Percentiles rank a stretch among this genome's conserved stretches.
These are phyloP conservation scores for Actinernus sp. DNA, from an alignment of 92 coral and sea anemone genomes.

Conservation along the genomic window DNA sequence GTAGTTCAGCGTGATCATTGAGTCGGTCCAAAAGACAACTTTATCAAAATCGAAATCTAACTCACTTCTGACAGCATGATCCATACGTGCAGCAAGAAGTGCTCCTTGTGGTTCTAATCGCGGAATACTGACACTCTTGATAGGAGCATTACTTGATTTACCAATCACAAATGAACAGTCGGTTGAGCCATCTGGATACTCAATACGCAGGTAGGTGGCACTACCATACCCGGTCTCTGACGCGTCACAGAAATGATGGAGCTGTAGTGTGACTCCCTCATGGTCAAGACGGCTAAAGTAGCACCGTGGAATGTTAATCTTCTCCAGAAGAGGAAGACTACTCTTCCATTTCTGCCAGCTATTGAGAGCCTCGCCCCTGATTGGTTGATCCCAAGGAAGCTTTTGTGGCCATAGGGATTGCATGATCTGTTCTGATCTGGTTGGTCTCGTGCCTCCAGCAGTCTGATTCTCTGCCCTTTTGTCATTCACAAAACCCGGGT, in stretches of 20 bases:
- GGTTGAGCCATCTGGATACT: conserved; percentile 29
- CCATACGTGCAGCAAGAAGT: conserved; percentile 52
- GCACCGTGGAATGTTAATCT: too few species aligned
- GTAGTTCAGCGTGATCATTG: conserved; percentile 61
- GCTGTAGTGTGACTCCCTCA: conserved; percentile 18
- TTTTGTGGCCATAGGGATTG: conserved; percentile 71
- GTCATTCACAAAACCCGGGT: too few species aligned
- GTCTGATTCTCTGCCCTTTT: too few species aligned
- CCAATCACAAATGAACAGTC: conserved; percentile 69
- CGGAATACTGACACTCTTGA: conserved; percentile 56
- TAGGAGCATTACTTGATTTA: conserved; percentile 68
- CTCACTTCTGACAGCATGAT: conserved; percentile 35
- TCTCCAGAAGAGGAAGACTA: too few species aligned
- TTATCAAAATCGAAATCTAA: conserved; percentile 37
- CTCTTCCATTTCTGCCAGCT: too few species aligned
- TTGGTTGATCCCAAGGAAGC: conserved; percentile 57
- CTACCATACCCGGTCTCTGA: conserved; percentile 61
- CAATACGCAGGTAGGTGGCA: conserved; percentile 51
- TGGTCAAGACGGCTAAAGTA: too few species aligned
- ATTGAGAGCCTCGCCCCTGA: too few species aligned
- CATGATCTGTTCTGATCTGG: conserved; percentile 12
- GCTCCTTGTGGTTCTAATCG: conserved; percentile 76
- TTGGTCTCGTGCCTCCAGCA: neutral
- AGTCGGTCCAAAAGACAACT: conserved; percentile 56
- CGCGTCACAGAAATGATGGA: conserved; percentile 64